These are phyloP conservation scores for Aldabrachelys gigantea DNA, from an alignment of 2,113 vertebrate genomes.

Conservation along the genomic window DNA sequence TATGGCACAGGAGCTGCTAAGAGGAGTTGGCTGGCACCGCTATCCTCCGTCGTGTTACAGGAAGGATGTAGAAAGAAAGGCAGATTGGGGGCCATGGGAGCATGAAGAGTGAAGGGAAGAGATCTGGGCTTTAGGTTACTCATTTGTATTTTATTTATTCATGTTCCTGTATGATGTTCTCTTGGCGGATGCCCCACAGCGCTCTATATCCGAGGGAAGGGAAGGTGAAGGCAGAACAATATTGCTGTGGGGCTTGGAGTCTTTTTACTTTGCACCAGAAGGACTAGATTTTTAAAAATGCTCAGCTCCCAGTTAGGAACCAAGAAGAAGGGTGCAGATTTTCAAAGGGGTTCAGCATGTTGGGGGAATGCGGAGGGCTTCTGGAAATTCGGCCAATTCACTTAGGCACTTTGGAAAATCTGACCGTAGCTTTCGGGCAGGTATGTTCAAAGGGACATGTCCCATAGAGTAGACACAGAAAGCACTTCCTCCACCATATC, in stretches of 20 bases:
- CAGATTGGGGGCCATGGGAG: too few relatives aligned
- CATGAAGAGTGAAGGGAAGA: neutral
- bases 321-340: too few relatives aligned
- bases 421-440: too few relatives aligned
- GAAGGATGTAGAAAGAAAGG: too few relatives aligned
- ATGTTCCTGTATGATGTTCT: neutral
- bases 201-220: neutral
- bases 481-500: neutral
- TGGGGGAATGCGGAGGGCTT: too few relatives aligned
- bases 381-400: too few relatives aligned
- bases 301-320: neutral
- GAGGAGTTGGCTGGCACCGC: too few relatives aligned
- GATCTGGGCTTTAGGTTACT: neutral
- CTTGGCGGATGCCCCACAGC: neutral
- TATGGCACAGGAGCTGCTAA: too few relatives aligned
- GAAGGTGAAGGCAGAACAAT: neutral
- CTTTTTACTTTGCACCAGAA: neutral
- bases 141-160: neutral
- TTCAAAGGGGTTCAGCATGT: too few relatives aligned
- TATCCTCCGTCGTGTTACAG: too few relatives aligned
- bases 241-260: neutral
- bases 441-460: too few relatives aligned
- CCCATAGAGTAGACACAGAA: neutral
- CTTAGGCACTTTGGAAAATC: too few relatives aligned
- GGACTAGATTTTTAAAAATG: neutral